These are phyloP conservation scores for Limosa lapponica DNA, from an alignment of 2,797 vertebrate genomes.

Conservation along the genomic window DNA sequence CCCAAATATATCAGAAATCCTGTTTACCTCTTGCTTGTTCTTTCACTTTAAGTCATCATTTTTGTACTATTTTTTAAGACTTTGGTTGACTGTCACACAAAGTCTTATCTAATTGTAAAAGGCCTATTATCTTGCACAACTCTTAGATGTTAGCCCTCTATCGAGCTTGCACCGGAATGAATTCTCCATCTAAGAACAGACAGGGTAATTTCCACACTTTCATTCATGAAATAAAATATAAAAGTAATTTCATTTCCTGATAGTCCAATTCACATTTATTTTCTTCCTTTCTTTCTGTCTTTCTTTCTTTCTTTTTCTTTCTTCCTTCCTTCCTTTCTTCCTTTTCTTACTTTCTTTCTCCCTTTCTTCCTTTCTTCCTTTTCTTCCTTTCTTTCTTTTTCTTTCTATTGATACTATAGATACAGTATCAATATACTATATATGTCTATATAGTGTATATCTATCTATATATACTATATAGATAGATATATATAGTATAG, in stretches of 20 bases:
- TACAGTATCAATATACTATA: too few relatives aligned
- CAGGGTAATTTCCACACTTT: neutral
- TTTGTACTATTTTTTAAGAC: neutral
- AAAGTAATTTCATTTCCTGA: neutral
- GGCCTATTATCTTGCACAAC: neutral
- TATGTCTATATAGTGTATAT: too few relatives aligned
- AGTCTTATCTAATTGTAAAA: neutral
- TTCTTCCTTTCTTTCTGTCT: neutral
- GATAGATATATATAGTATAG: too few relatives aligned
- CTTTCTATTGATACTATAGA: neutral
- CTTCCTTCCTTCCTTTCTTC: too few relatives aligned
- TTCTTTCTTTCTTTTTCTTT: too few relatives aligned
- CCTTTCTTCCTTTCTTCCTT: neutral
- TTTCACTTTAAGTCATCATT: neutral
- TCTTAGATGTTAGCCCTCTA: neutral
- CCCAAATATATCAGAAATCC: neutral
- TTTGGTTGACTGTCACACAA: neutral
- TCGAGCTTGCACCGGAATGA: neutral
- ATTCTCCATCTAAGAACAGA: neutral
- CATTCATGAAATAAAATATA: neutral
- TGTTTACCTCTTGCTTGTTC: neutral
- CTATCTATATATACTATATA: too few relatives aligned
- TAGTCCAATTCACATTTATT: neutral
- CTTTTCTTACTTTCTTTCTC: too few relatives aligned
- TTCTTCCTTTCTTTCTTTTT: neutral